A percentile compares a stretch with the other conserved stretches of the same genome.
Conservation (phyloP, 2,797 vertebrate species). For the Darevskia nairensis region DNA sequence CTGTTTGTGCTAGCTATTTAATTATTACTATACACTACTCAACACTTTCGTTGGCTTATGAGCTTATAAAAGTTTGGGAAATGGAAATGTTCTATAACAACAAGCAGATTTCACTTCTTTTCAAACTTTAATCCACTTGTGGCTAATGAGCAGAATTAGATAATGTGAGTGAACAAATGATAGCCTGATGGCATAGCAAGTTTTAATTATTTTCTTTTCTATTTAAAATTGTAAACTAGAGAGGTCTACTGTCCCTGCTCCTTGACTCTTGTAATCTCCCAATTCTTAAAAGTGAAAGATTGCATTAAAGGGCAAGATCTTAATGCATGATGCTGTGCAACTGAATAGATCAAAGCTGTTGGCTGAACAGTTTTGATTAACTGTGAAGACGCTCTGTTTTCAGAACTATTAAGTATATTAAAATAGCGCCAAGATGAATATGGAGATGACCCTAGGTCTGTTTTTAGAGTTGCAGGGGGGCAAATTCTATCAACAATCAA, state of each 20-base stretch:
- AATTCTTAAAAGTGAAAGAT: conserved; percentile 37
- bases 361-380: conserved; percentile 74
- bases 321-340: conserved; percentile 64
- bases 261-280: conserved; percentile 43
- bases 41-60: conserved; percentile 19
- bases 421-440: conserved; percentile 71
- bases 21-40: conserved; percentile 30
- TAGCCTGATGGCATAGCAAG: conserved; percentile 29
- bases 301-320: conserved; percentile 53
- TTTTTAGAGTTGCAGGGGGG: conserved; percentile 85
- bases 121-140: conserved; percentile 16
- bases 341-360: conserved; percentile 77
- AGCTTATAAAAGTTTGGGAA: conserved; percentile 32
- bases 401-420: conserved; percentile 66
- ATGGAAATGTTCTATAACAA: not conserved
- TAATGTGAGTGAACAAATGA: conserved; percentile 36
- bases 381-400: conserved; percentile 60
- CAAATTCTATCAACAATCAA: conserved; percentile 86
- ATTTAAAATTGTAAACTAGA: conserved; percentile 55
- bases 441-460: conserved; percentile 72
- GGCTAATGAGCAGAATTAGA: conserved; percentile 35
- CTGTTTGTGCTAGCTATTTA: conserved; percentile 15
- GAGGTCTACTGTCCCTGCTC: conserved; percentile 64
- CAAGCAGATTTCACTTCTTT: not conserved
- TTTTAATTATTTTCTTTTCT: conserved; percentile 45